These are phyloP conservation scores for Heterodera filipjevi DNA, from an alignment of 2,888 invertebrate species.

Conservation along the genomic window DNA sequence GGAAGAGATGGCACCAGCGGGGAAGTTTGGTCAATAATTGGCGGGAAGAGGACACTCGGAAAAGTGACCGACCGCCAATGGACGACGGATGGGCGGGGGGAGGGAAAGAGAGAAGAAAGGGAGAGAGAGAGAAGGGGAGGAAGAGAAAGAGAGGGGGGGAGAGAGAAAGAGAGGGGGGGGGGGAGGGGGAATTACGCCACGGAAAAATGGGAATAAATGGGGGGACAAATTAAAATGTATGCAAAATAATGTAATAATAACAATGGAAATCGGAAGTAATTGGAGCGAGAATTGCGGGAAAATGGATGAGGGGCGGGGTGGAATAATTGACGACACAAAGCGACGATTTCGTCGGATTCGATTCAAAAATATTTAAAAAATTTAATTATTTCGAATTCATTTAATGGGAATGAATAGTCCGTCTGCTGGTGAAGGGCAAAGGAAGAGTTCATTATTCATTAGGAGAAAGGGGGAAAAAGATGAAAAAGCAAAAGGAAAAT, in stretches of 20 bases:
- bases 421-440: too few relatives aligned
- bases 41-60: neutral
- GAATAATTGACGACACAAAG: neutral
- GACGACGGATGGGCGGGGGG: neutral
- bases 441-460: too few relatives aligned
- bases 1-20: neutral
- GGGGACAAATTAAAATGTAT: neutral
- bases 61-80: neutral
- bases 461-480: neutral
- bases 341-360: neutral
- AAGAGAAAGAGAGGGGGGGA: too few relatives aligned
- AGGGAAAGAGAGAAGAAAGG: too few relatives aligned
- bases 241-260: neutral
- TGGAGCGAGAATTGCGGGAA: neutral
- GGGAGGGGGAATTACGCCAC: neutral
- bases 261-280: slow-evolving; percentile 6
- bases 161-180: neutral
- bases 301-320: neutral
- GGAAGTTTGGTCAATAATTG: neutral
- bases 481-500: neutral
- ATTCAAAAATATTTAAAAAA: neutral
- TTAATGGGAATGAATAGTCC: too few relatives aligned
- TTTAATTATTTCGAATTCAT: neutral
- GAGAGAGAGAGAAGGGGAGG: too few relatives aligned
- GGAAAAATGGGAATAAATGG: neutral